Base-by-base conservation (phyloP, 2,113 vertebrate species). In the Phylloscopus trochiloides region DNA sequence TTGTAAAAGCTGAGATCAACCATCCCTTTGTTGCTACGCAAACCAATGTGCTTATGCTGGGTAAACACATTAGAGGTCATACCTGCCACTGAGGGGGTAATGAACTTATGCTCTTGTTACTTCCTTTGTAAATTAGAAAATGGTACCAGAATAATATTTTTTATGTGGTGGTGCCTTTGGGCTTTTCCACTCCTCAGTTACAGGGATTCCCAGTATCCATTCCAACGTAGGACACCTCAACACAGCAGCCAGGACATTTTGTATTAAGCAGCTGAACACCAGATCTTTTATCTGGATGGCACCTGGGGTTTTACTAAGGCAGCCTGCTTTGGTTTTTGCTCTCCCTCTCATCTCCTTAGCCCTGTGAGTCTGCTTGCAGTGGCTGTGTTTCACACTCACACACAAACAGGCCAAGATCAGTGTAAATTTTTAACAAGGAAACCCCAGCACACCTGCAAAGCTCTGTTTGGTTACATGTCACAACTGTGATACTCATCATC, bases 11-110 rank as follows among this genome's bases (percentile, higher is more conserved):
- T 91, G 81, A 90, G 57, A 70, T 71, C 84, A 91, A 75, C 84
- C 32, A 63, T 67, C 90, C 29, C 50, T 73, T 76, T 48, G 91
- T 43, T 88, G 62, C 96, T 77, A 80, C 0, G 3, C 92, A 97
- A 95, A 94, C 82, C 73, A 67, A 88, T 55, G 90, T 77, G 88
- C 74, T 94, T 94, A n/a, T 38, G 75, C 52, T 75, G 8, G 1
- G 38, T 94, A 96, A 97, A 92, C 62, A 94, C 57, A 94, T 63
- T 71, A 94, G 52, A 86, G 68, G 62, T 96, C 92, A 88, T 61
- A 75, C 79, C 66, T 92, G 67, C 65, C 78, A 40, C 77, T 70
- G 73, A 70, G 54, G 52, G 22, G 57, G 67, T 88, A 96, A 91
- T 90, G 65, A 97, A 88, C 74, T 97, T 92, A 94, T 0, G 51